Evolutionary conservation across 2,113 vertebrate genomes (phyloP).

Genomic region (Tyto alba): DNA sequence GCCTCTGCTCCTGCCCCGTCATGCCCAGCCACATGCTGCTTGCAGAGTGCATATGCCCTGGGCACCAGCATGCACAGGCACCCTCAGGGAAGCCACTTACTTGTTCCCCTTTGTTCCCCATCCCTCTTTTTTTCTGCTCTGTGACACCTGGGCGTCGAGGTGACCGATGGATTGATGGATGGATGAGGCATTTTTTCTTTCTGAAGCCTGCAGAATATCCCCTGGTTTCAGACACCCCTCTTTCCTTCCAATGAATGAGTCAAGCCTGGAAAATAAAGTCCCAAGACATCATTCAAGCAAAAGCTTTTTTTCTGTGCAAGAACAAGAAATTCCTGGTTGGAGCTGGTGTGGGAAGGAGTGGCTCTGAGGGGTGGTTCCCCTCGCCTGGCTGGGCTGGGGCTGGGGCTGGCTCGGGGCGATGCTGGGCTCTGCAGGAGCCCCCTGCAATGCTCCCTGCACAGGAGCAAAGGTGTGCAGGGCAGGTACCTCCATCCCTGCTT

Average conservation of each 20-base stretch:
- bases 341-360: fast-evolving
- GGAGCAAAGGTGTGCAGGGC: not conserved
- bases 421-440: not conserved
- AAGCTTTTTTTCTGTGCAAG: not conserved
- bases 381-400: not conserved
- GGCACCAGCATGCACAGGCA: fast-evolving
- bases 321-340: not conserved
- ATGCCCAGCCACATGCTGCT: not conserved
- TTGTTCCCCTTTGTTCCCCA: not conserved
- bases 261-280: not conserved
- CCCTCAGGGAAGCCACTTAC: not conserved
- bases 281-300: not conserved
- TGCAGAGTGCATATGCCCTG: fast-evolving
- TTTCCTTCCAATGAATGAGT: not conserved
- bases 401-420: not conserved
- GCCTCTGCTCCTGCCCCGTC: not conserved
- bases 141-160: not conserved
- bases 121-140: not conserved
- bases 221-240: not conserved
- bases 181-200: not conserved
- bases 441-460: not conserved
- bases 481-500: not conserved
- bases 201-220: not conserved
- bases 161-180: not conserved
- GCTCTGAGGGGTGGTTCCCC: not conserved